Evolutionary conservation across 2,113 vertebrate species (phyloP).

Genomic region (Shinisaurus crocodilurus): DNA sequence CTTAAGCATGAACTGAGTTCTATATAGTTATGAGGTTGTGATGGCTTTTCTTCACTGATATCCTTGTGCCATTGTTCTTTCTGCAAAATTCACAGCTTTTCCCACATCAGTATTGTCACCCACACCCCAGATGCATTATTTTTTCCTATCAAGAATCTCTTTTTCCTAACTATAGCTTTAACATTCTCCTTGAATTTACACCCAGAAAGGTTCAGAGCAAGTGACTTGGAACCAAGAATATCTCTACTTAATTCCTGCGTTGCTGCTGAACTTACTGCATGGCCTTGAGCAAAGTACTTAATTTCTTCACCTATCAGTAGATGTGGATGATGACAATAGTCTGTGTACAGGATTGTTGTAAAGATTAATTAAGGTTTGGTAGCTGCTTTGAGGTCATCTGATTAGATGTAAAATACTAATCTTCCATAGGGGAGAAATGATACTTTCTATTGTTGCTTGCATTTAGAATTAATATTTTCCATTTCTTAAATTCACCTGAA

Average conservation of each 20-base stretch:
- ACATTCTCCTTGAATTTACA: conserved; percentile 16
- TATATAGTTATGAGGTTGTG: conserved; percentile 6
- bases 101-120: conserved; percentile 32
- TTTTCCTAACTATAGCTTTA: neutral
- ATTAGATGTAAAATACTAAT: neutral
- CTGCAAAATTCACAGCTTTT: conserved; percentile 10
- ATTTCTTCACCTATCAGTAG: conserved; percentile 13
- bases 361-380: conserved; percentile 39
- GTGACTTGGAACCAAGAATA: neutral
- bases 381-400: conserved; percentile 38
- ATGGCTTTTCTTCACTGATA: neutral
- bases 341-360: neutral
- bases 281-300: conserved; percentile 27
- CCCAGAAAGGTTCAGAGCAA: neutral
- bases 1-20: conserved; percentile 16
- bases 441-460: conserved; percentile 34
- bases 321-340: conserved; percentile 1
- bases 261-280: neutral
- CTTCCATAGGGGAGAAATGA: conserved; percentile 16
- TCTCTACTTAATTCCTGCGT: conserved; percentile 18
- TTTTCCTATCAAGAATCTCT: fast-evolving
- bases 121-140: conserved; percentile 32
- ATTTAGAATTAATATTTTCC: conserved; percentile 18
- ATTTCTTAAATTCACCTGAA: conserved; percentile 24
- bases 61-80: conserved; percentile 8